Conservation (phyloP, 2,888 invertebrate genomes). For the Monochamus alternatus region DNA sequence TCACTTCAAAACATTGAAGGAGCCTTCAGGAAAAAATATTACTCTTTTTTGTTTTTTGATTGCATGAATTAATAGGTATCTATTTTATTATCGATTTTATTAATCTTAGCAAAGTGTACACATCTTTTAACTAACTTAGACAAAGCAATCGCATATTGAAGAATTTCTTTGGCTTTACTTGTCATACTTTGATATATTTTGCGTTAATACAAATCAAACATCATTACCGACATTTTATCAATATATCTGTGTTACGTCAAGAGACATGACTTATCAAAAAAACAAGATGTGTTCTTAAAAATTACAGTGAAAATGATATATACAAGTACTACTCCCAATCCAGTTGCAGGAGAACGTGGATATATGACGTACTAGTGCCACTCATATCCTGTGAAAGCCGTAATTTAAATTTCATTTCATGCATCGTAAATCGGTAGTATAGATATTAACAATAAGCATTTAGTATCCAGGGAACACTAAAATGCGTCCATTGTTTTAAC, state of each 20-base stretch:
- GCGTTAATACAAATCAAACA: no score
- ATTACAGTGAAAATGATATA: background rate
- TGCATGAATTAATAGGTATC: no score
- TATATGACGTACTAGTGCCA: background rate
- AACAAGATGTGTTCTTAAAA: background rate
- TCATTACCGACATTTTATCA: background rate
- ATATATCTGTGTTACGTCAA: background rate
- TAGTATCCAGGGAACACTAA: conserved; percentile 43
- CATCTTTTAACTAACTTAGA: no score
- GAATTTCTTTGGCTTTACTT: no score
- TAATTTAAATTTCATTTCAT: background rate
- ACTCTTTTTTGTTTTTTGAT: no score
- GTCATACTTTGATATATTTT: no score
- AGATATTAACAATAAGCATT: conserved; percentile 14
- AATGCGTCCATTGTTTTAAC: conserved; percentile 42
- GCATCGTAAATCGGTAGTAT: background rate
- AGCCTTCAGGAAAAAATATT: no score
- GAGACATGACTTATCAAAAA: background rate
- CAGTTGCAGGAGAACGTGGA: background rate
- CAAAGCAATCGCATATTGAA: no score
- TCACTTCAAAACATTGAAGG: no score
- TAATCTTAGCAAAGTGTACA: no score
- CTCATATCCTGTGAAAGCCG: background rate
- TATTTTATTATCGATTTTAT: no score
- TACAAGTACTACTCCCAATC: background rate